Evolutionary conservation across 2,888 invertebrate genomes (phyloP), one percentile per base, ranked within the genome.

Genomic region (Barypeithes pellucidus): DNA sequence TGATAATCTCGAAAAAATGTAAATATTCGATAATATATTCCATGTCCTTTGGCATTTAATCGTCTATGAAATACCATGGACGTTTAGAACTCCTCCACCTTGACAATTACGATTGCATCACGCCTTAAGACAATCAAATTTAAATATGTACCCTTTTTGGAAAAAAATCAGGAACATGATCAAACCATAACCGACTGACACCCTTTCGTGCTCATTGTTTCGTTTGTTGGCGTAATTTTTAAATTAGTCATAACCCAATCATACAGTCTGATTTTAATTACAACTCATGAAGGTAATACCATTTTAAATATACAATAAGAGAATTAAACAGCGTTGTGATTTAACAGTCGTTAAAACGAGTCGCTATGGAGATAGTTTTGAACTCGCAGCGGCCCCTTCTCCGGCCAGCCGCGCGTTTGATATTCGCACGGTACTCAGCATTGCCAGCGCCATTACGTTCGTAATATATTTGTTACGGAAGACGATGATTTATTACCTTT

Each of bases 191-290:
- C 50, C 22, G 22, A n/a, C 36, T 66, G 65, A 66, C 65, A 63
- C 63, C 63, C 52, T 65, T 50, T 65, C 4, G 5, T 65, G 52
- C 41, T 52, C 24, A 66, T 66, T 66, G 54, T 66, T 61, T 29
- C 18, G 45, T 29, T 63, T 33, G 45, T 7, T 47, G 65, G 33
- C 54, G 65, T 54, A 66, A 54, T 36, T 66, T 54, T 39, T 54
- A 14, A 39, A 24, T 66, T 66, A 66, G 54, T 66, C 65, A 66
- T 54, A 39, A 66, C 54, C 22, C 41, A 66, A 54, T 66, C 65
- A 41, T 52, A 52, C 20, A 18, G 14, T 41, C 65, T 36, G 18
- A 66, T 66, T 66, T 66, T 54, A 66, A 66, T 66, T 54, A 66
- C 41, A 54, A 66, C 52, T 66, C 18, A 20, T 14, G 14, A 47